Evolutionary conservation across 2,888 invertebrate genomes (phyloP).

Genomic region (Sericinus montela): DNA sequence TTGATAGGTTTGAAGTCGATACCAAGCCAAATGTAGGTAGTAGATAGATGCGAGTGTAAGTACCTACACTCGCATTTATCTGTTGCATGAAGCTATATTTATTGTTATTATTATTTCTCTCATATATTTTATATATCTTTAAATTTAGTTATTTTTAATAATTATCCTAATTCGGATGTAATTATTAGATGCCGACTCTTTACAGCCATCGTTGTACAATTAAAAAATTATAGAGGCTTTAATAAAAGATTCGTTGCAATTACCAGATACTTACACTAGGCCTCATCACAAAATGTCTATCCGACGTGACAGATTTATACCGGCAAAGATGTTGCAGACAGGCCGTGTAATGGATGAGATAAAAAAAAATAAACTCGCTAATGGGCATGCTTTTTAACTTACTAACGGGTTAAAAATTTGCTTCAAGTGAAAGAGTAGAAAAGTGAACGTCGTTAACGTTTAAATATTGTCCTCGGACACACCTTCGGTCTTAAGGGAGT

Average conservation of each 20-base stretch:
- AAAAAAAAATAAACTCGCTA: slow-evolving; percentile 53
- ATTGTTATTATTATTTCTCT: no score
- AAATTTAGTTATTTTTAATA: no score
- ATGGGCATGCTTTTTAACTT: slow-evolving; percentile 60
- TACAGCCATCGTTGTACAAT: no score
- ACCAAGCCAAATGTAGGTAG: no score
- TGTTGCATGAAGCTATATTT: no score
- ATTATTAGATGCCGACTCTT: no score
- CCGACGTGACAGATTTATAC: slow-evolving; percentile 19
- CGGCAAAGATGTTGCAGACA: slow-evolving; percentile 19
- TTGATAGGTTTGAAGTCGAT: no score
- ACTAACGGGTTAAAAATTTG: slow-evolving; percentile 59
- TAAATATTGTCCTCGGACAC: slow-evolving; percentile 17
- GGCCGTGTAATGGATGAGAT: slow-evolving; percentile 38
- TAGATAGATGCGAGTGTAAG: no score
- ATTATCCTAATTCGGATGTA: no score
- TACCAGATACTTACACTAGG: slow-evolving; percentile 17
- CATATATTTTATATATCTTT: no score
- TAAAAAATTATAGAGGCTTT: slow-evolving; percentile 1
- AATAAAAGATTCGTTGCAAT: slow-evolving; percentile 13
- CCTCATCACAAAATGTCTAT: slow-evolving; percentile 17
- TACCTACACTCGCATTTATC: no score
- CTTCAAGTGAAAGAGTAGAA: slow-evolving; percentile 31
- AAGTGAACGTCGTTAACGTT: slow-evolving; percentile 16
- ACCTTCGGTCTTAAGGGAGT: slow-evolving; percentile 19